A percentile compares a stretch with the other conserved stretches of the same genome.
Evolutionary conservation across 2,797 vertebrate species (phyloP).

Genomic region (Martes flavigula): DNA sequence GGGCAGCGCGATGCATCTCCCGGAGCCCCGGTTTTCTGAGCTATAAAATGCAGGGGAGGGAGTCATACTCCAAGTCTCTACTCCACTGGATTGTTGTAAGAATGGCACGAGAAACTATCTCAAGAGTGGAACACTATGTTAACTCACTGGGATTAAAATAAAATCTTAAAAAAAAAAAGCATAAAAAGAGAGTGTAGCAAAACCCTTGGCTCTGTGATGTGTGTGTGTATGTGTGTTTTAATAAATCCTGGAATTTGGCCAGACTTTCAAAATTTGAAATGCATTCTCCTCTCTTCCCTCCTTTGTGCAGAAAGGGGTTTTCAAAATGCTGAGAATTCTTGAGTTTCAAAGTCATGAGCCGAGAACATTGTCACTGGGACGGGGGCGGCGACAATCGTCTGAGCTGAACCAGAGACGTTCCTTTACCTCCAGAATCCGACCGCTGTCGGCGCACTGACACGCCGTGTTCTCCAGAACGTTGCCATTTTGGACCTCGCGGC

Average conservation of each 20-base stretch:
- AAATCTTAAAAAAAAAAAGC: neutral
- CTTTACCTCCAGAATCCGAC: neutral
- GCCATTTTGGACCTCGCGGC: neutral
- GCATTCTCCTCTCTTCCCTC: neutral
- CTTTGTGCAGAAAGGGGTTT: neutral
- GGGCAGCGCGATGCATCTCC: no score
- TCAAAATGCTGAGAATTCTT: neutral
- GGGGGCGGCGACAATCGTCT: rapidly evolving
- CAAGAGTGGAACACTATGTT: neutral
- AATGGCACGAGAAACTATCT: neutral
- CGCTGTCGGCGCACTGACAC: neutral
- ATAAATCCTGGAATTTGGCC: neutral
- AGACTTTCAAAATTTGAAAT: neutral
- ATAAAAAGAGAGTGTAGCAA: neutral
- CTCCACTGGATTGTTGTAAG: neutral
- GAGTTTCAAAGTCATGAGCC: neutral
- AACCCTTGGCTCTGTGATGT: neutral
- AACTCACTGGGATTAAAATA: neutral
- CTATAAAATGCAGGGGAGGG: neutral
- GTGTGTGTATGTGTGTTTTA: neutral
- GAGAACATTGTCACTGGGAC: neutral
- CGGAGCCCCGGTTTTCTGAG: neutral
- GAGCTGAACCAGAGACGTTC: neutral
- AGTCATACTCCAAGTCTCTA: neutral
- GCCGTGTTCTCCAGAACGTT: rapidly evolving